Evolutionary conservation across 2,888 invertebrate genomes (phyloP).

Genomic region (Sphaerophoria taeniata): DNA sequence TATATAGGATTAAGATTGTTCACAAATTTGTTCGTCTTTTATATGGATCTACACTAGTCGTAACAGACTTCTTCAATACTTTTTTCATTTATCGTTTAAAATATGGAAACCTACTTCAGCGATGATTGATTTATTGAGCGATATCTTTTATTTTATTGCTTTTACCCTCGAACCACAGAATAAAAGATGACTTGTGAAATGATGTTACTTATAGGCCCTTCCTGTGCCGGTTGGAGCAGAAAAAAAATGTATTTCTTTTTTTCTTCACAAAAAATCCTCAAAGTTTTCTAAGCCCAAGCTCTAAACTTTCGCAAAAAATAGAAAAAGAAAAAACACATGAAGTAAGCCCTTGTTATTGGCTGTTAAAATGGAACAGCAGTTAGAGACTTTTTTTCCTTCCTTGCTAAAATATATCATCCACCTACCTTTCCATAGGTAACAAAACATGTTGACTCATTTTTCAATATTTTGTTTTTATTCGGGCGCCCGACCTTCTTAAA

Average conservation of each 20-base stretch:
- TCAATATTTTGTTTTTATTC: constrained; percentile 29
- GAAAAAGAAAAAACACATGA: constrained; percentile 6
- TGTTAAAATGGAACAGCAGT: constrained; percentile 24
- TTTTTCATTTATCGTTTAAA: neutral
- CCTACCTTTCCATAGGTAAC: constrained; percentile 1
- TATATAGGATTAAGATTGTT: too few species aligned
- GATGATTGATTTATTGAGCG: constrained; percentile 43
- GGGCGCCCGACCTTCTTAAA: constrained; percentile 59
- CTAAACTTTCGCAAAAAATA: neutral
- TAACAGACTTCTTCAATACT: too few species aligned
- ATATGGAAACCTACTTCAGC: constrained; percentile 15
- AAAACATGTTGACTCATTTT: constrained; percentile 48
- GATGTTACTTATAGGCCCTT: constrained; percentile 32
- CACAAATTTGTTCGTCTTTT: too few species aligned
- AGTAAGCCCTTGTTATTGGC: constrained; percentile 47
- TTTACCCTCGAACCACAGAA: constrained; percentile 14
- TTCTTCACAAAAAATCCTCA: constrained; percentile 31
- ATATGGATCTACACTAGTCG: too few species aligned
- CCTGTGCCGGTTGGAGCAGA: constrained; percentile 18
- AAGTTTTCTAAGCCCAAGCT: constrained; percentile 25
- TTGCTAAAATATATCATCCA: too few species aligned
- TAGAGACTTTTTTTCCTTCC: too few species aligned
- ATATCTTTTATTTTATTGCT: constrained; percentile 39
- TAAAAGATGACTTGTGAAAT: constrained; percentile 45
- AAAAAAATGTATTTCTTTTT: constrained; percentile 18